Evolutionary conservation across 2,113 vertebrate genomes (phyloP).

Genomic region (Pteropus alecto): DNA sequence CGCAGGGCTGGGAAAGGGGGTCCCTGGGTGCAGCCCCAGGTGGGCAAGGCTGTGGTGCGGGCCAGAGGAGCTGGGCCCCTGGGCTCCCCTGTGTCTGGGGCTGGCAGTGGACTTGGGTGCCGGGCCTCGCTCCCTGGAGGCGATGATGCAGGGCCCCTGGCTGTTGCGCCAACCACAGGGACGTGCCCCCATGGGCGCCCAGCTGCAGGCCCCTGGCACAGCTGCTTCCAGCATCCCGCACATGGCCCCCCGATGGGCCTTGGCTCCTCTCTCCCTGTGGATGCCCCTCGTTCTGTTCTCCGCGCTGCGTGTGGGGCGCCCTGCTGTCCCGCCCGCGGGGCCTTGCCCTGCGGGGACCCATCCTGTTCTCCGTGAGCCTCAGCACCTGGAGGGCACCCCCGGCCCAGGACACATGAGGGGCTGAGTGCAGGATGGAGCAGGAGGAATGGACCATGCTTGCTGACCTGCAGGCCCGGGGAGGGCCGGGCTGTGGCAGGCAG

Average conservation of each 20-base stretch:
- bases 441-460: neutral
- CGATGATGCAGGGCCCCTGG: neutral
- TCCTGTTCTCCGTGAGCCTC: neutral
- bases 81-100: neutral
- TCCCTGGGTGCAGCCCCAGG: neutral
- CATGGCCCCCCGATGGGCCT: fast-evolving
- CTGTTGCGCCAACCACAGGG: neutral
- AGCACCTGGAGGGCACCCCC: neutral
- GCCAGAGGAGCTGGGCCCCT: too few species aligned
- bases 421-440: neutral
- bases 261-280: neutral
- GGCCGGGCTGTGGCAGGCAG: neutral
- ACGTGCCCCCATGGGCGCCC: neutral
- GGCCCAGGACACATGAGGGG: neutral
- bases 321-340: neutral
- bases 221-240: too few species aligned
- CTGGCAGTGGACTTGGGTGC: neutral
- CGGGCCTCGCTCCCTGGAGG: neutral
- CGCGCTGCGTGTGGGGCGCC: fast-evolving
- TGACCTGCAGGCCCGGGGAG: neutral
- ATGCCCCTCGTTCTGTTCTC: neutral
- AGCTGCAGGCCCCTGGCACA: neutral
- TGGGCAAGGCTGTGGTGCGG: neutral
- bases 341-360: neutral
- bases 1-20: fast-evolving